Base-by-base conservation (phyloP, 2,113 vertebrate genomes). In the Spheniscus mendiculus region DNA sequence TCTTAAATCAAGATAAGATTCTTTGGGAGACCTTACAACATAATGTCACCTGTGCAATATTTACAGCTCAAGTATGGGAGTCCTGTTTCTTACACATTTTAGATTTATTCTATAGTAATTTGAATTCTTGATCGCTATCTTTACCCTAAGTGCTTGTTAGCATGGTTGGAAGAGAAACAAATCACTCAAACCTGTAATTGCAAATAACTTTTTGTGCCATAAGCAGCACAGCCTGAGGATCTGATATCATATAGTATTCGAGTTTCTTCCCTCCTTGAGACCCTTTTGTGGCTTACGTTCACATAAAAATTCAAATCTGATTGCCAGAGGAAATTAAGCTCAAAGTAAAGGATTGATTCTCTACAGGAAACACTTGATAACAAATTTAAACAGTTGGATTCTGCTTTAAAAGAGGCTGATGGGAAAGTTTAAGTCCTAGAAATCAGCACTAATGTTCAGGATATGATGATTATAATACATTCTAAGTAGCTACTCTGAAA, bases 321-420 rank as follows among this genome's bases (percentile, higher is more conserved):
- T 70, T 89, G 86, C 82, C 55, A 89, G 63, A 94, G 95, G 67
- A 96, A 88, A 90, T 96, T 84, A 80, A 82, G 36, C 76, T 81
- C n/a, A 29, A 63, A 65, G 45, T 73, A 90, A 90, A 92, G 72
- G 50, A 52, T 74, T 80, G 80, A 78, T 78, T 92, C 85, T 70
- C 91, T 69, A n/a, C 65, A 95, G 87, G 87, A 96, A 94, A 91
- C 65, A 76, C 89, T 94, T 93, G 83, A 62, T 87, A 95, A 79
- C 58, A 92, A 76, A 87, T 90, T 65, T 85, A 79, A 95, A 82
- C 83, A 66, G 65, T 61, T 95, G 67, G 47, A 65, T 77, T 94
- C 71, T 95, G 16, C 69, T 94, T 61, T 92, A 61, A 47, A 89
- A 89, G 83, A 69, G 34, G 22, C 44, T 90, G 58, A 90, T 77